phyloP scores from a whole-genome alignment of 2,113 vertebrate species.

The Motacilla tschutschensis region DNA sequence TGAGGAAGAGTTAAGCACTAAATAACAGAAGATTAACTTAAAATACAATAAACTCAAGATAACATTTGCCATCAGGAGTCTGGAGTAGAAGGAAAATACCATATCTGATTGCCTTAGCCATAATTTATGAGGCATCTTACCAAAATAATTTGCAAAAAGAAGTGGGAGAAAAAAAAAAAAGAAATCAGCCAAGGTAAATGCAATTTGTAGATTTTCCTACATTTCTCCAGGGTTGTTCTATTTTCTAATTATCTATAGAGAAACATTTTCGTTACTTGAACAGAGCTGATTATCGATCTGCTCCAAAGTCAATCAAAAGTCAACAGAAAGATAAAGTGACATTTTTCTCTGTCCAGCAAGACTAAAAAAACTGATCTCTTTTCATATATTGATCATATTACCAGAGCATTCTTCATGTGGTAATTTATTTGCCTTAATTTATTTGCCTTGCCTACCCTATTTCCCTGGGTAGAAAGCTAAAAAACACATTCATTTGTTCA shows the following conservation, averaged over 20 bases:
- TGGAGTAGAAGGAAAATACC: not conserved
- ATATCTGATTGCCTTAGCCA: not conserved
- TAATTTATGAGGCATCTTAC: not conserved
- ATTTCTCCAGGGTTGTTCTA: not conserved
- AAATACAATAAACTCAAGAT: not conserved
- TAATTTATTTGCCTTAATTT: not conserved
- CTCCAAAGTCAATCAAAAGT: slow-evolving; percentile 27
- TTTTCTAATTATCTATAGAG: not conserved
- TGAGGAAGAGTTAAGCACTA: not conserved
- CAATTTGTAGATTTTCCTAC: not conserved
- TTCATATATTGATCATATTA: not conserved
- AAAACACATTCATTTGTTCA: not conserved
- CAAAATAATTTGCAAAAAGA: not conserved
- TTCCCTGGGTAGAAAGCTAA: not conserved
- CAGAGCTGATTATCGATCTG: not conserved
- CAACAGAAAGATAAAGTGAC: not conserved
- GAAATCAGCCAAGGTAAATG: not conserved
- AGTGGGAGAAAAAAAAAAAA: not conserved
- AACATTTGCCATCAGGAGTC: not conserved
- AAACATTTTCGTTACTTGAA: slow-evolving; percentile 14
- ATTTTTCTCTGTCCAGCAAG: not conserved
- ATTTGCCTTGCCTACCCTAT: not conserved
- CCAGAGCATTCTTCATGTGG: not conserved
- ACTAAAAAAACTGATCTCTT: not conserved
- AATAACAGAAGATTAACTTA: not conserved